Percentiles rank a stretch among this genome's conserved stretches.
Conservation (phyloP, 1,140 invertebrate species). For the Aphelenchoides avenae region DNA sequence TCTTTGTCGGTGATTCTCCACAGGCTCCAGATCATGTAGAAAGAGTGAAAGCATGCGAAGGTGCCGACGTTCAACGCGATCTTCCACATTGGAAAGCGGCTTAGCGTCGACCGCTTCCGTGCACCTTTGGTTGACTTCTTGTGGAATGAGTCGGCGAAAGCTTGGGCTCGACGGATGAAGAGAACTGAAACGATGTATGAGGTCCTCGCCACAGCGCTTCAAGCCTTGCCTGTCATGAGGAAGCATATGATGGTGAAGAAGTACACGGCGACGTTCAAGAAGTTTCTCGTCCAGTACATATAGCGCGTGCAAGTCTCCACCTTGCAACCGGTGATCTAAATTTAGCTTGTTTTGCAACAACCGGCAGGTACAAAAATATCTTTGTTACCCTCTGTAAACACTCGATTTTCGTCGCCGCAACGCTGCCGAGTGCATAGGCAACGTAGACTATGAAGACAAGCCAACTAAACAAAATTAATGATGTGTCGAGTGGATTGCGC, state of each 20-base stretch:
- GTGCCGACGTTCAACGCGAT: constrained; percentile 47
- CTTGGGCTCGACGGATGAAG: constrained; percentile 38
- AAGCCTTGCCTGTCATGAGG: constrained; percentile 18
- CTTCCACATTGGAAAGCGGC: constrained; percentile 49
- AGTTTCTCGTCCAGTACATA: constrained; percentile 33
- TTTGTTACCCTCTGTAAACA: constrained; percentile 22
- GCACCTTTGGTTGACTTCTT: constrained; percentile 14
- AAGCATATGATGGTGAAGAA: constrained; percentile 33
- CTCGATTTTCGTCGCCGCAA: constrained; percentile 23
- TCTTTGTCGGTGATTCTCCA: constrained; percentile 12
- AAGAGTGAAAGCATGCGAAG: constrained; percentile 46
- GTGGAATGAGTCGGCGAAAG: constrained; percentile 38
- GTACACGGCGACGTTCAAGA: constrained; percentile 17
- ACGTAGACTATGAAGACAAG: constrained; percentile 23
- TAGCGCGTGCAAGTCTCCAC: constrained; percentile 25
- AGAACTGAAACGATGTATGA: constrained; percentile 27
- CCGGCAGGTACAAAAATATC: no score
- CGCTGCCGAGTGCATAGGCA: constrained; percentile 19
- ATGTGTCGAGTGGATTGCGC: background rate
- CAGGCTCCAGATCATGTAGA: constrained; percentile 48
- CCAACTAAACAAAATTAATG: constrained; percentile 23
- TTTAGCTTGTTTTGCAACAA: no score
- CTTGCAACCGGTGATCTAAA: constrained; percentile 27
- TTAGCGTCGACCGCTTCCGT: background rate
- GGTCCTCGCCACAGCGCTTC: no score